A percentile compares a stretch with the other conserved stretches of the same genome.
Evolutionary conservation across 2,888 invertebrate genomes (phyloP).

Genomic region (Drosophila histrio): DNA sequence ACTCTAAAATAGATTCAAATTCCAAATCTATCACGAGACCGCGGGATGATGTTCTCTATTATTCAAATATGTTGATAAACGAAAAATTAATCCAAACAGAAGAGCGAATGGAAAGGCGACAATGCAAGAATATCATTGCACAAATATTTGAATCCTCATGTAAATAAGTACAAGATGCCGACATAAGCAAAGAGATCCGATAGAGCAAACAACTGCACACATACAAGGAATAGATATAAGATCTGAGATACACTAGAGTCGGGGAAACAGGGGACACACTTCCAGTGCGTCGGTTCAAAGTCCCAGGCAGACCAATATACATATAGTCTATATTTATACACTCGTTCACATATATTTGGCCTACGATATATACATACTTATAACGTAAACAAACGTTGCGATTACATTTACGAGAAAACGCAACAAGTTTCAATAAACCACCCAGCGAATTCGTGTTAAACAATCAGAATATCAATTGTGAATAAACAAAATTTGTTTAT

Average conservation of each 20-base stretch:
- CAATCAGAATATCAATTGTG: constrained; percentile 44
- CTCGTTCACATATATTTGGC: constrained; percentile 19
- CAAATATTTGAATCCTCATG: constrained; percentile 40
- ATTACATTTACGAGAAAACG: constrained; percentile 43
- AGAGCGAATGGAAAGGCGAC: neutral
- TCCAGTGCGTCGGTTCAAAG: constrained; percentile 59
- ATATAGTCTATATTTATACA: constrained; percentile 31
- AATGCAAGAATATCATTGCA: neutral
- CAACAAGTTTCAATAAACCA: constrained; percentile 80
- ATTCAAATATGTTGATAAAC: neutral
- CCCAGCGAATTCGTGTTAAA: constrained; percentile 29
- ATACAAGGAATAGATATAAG: constrained; percentile 18
- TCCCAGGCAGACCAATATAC: constrained; percentile 20
- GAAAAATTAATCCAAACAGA: neutral
- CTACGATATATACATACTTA: constrained; percentile 48
- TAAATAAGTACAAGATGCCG: constrained; percentile 13
- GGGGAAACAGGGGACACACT: constrained; percentile 4
- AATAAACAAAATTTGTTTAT: constrained; percentile 42
- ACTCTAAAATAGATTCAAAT: constrained; percentile 10
- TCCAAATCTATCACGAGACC: constrained; percentile 26
- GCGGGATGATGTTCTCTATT: constrained; percentile 11
- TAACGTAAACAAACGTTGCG: constrained; percentile 64
- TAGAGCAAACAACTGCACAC: constrained; percentile 47
- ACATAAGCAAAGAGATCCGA: constrained; percentile 29
- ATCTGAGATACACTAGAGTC: constrained; percentile 3